Evolutionary conservation across 2,888 invertebrate species (phyloP), one percentile per base, ranked within the genome.

Genomic region (Agonum fuliginosum): DNA sequence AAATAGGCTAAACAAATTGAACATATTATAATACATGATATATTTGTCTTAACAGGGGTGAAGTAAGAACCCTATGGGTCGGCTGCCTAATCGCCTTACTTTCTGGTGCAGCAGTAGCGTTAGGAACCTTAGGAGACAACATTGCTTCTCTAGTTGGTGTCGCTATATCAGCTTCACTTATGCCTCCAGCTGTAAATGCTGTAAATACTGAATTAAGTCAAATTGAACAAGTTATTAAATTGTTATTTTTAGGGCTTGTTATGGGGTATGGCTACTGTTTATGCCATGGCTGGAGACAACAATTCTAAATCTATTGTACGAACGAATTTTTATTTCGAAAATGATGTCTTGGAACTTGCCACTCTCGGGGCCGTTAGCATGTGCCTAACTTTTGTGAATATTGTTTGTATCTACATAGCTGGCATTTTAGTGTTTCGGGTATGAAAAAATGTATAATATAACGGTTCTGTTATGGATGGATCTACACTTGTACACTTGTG

Each of bases 111-210:
- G 94, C 93, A 0, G 94, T 94, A 3, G 94, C 94, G 0, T 86
- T 95, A 62, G 93, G 93, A 1, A 90, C 95, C 8, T 86, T 95
- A n/a, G 93, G 94, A 34, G 94, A 93, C 74, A 93, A 95, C 85
- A 91, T 93, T 2, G 93, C 93, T 0, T 94, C 94, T 0, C 86
- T 95, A 4, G 94, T 94, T 0, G 95, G 95, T 2, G 95, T 95
- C 3, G 95, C 95, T 2, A 95, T 95, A 81, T 95, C 95, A 0
- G 94, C 94, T 0, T 94, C 95, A 0, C 85, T 95, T 12, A 87
- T 95, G 77, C 95, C 95, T 0, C 94, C 95, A 1, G 94, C 94
- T 71, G 94, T 95, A 0, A 95, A 95, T 87, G 92, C 94, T 78
- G 94, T 91, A 82, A 87, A 5, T 24, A 20, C 54, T 1, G 3